These are phyloP conservation scores for Potorous gilbertii DNA, from an alignment of 2,797 vertebrate genomes.

Conservation along the genomic window DNA sequence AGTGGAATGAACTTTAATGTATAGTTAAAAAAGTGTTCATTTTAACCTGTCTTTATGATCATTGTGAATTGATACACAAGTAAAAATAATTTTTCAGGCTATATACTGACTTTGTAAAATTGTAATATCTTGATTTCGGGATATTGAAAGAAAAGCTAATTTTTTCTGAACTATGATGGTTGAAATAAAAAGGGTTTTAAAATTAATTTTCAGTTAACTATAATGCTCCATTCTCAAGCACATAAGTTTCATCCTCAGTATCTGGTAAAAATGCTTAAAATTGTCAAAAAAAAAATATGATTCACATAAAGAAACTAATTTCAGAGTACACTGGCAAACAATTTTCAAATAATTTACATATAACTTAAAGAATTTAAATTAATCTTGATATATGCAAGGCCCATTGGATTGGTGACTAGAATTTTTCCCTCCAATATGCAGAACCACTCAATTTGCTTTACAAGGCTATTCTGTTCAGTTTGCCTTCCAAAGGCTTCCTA, in stretches of 20 bases:
- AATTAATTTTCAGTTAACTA: background rate
- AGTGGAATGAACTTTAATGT: conserved; percentile 10
- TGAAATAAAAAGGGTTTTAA: background rate
- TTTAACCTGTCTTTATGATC: conserved; percentile 51
- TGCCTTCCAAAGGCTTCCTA: conserved; percentile 54
- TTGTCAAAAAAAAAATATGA: background rate
- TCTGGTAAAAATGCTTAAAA: background rate
- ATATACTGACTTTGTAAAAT: background rate
- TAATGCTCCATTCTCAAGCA: background rate
- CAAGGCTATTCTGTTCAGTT: conserved; percentile 51
- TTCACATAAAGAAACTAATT: conserved; percentile 33
- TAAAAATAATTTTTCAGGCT: background rate
- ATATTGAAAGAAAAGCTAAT: background rate
- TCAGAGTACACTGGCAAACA: conserved; percentile 43
- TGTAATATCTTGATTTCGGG: background rate
- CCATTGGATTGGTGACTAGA: background rate
- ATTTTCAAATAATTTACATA: background rate
- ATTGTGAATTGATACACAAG: conserved; percentile 30
- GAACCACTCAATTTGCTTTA: conserved; percentile 46
- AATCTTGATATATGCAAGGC: background rate
- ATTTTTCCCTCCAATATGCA: background rate
- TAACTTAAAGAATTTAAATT: background rate
- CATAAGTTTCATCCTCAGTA: background rate
- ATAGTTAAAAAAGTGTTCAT: background rate
- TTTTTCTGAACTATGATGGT: background rate